Conservation (phyloP, 2,888 invertebrate genomes). For the Tridacna crocea region DNA sequence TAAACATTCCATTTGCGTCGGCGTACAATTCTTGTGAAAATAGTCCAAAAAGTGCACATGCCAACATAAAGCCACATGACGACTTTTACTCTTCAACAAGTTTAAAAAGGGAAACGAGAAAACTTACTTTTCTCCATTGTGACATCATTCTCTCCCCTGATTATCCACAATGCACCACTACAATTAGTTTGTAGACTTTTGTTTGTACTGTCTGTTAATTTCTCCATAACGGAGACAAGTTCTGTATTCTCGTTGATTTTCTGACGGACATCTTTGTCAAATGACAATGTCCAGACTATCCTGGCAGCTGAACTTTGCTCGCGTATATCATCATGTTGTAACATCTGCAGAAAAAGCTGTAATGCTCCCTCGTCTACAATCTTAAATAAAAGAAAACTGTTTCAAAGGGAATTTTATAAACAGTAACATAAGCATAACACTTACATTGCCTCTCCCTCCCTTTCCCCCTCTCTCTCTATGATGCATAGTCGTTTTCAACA, state of each 20-base stretch:
- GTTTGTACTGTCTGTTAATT: constrained; percentile 69
- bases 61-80: too few species aligned
- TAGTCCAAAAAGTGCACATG: too few species aligned
- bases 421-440: too few species aligned
- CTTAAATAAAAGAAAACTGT: constrained; percentile 42
- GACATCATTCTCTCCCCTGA: constrained; percentile 76
- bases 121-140: constrained; percentile 55
- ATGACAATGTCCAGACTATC: constrained; percentile 78
- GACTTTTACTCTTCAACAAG: neutral
- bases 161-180: constrained; percentile 77
- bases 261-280: constrained; percentile 75
- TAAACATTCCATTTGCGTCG: too few species aligned
- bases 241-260: constrained; percentile 69
- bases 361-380: constrained; percentile 77
- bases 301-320: constrained; percentile 74
- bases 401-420: too few species aligned
- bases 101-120: constrained; percentile 22
- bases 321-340: constrained; percentile 68
- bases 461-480: too few species aligned
- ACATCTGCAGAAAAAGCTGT: constrained; percentile 70
- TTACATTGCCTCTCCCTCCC: too few species aligned
- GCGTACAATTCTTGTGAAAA: too few species aligned
- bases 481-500: too few species aligned
- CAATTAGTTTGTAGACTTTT: constrained; percentile 70
- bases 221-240: constrained; percentile 69